Evolutionary conservation across 2,888 invertebrate species (phyloP), one percentile per base, ranked within the genome.

Genomic region (Acheta domesticus): DNA sequence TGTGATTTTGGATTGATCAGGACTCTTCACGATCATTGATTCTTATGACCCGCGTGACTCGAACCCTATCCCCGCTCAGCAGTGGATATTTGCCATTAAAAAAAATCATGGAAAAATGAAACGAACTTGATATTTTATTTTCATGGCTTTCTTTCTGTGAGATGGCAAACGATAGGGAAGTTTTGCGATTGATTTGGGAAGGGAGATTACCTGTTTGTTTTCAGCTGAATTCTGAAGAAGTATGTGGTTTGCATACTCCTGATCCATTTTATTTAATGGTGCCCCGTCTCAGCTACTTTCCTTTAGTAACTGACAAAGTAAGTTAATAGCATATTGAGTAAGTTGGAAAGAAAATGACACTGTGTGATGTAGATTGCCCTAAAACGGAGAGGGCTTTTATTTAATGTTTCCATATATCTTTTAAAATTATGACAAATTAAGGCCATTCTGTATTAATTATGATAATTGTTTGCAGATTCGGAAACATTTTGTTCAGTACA

Each of bases 81-180:
- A 36, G 36, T 8, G 36, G 36, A 36, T 36, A 36, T 36, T 36
- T 36, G 5, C 8, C 5, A 36, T 36, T 8, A 8, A 36, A 36
- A 36, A 8, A 36, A 5, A 8, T 8, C 8, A 36, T 36, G 36
- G 36, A 36, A 36, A 36, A 36, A 36, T 36, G 36, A 36, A 36
- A 36, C 36, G 8, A 8, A 8, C 36, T 36, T 36, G 5, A 8
- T 36, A 8, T 36, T 36, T 36, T 36, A 36, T 36, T 36, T 36
- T 36, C 36, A 36, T 36, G 36, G 36, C 36, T 5, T 36, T 8
- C 8, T 36, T 21, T 23, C 12, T 62, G 12, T 20, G 49, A 77
- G n/a, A 97, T 97, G 97, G 96, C 96, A 82, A 96, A 96, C 85
- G 99, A 99, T 87, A 91, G 97, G 84, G 97, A 99, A 91, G 93